Evolutionary conservation across 1,140 invertebrate genomes (phyloP), one percentile per base, ranked within the genome.

Genomic region (Steinernema feltiae): DNA sequence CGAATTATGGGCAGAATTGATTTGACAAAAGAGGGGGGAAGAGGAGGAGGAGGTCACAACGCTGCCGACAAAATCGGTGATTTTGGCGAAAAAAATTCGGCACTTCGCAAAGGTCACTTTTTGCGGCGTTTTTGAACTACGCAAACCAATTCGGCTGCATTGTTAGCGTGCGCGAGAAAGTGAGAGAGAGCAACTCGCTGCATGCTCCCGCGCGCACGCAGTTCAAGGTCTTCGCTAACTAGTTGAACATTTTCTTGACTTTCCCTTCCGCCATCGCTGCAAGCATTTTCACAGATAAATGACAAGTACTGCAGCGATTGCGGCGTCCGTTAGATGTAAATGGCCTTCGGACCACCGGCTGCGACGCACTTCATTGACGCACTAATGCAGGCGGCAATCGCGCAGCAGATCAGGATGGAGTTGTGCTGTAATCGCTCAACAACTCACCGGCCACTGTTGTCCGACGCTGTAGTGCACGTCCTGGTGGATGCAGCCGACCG

Each of bases 401-500:
- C 35, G 18, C 18, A 41, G 18, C 2, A 63, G 24, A 0, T 27
- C 17, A 30, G 7, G 18, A 15, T 29, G n/a, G n/a, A n/a, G n/a
- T n/a, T n/a, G n/a, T n/a, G n/a, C n/a, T n/a, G n/a, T n/a, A n/a
- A n/a, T n/a, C n/a, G n/a, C n/a, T n/a, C n/a, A n/a, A 70, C 24
- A 30, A 70, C 76, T 71, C 69, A 80, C 79, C 30, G 69, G 76
- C 76, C 79, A 80, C 48, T 78, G 78, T 53, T 80, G 73, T 32
- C 79, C 79, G 30, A 79, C 53, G 24, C 0, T 53, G 70, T 79
- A 80, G n/a, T 53, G 74, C 17, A 30, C 24, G 2, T 74, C 77
- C 12, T 80, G 30, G 63, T 80, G 78, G 32, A 80, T 72, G 48
- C 79, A 80, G 30, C 79, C 79, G 21, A 80, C 79, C 30, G 69